Conservation (phyloP, 2,113 vertebrate genomes). For the Catagonus wagneri region DNA sequence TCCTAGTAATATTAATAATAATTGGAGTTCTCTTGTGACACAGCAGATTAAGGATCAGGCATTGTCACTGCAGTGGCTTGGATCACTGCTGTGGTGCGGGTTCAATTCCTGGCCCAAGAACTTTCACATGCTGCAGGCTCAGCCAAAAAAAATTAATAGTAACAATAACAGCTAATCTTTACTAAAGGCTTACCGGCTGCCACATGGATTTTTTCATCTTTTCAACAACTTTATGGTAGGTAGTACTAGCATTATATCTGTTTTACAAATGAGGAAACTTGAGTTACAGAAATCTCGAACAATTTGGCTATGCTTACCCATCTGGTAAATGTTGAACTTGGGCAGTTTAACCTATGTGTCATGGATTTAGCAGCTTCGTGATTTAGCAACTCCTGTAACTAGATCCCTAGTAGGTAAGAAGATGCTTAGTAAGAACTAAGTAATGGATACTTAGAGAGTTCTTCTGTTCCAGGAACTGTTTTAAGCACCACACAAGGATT, state of each 20-base stretch:
- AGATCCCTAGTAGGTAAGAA: background rate
- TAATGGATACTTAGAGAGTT: background rate
- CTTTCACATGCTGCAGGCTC: too few species aligned
- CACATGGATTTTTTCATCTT: background rate
- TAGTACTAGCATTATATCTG: background rate
- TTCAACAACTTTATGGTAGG: background rate
- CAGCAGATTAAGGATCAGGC: too few species aligned
- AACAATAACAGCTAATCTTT: background rate
- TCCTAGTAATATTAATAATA: background rate
- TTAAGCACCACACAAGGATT: background rate
- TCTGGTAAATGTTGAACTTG: background rate
- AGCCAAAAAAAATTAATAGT: background rate
- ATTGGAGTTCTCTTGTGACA: too few species aligned
- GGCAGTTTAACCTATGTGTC: background rate
- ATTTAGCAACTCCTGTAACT: background rate
- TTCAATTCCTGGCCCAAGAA: too few species aligned
- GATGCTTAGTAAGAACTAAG: slow-evolving; percentile 19
- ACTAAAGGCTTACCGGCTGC: background rate
- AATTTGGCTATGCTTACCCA: background rate
- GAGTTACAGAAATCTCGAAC: background rate
- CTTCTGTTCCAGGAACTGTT: background rate
- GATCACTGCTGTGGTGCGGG: too few species aligned
- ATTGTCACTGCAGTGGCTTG: too few species aligned
- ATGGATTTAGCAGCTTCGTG: background rate
- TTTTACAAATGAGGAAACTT: slow-evolving; percentile 18